phyloP scores from a whole-genome alignment of 2,113 vertebrate genomes.

The Datnioides undecimradiatus region DNA sequence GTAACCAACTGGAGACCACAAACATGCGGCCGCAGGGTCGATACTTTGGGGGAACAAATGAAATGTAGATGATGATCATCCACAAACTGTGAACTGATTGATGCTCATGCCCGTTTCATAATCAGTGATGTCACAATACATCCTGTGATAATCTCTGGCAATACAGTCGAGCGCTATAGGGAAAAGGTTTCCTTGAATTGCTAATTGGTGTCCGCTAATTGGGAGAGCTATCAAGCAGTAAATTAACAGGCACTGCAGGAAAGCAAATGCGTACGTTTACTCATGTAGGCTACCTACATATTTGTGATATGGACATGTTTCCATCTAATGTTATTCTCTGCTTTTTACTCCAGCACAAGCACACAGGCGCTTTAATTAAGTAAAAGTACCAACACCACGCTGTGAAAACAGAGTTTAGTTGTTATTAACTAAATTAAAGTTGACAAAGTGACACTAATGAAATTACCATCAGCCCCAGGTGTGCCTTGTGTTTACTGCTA shows the following conservation, averaged over 20 bases:
- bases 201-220: slow-evolving; percentile 19
- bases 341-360: too few species aligned
- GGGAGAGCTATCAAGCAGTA: neutral
- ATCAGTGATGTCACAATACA: neutral
- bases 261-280: too few species aligned
- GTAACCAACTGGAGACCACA: neutral
- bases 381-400: too few species aligned
- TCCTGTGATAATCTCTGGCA: slow-evolving; percentile 3
- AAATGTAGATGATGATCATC: neutral
- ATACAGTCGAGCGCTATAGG: neutral
- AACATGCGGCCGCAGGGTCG: neutral
- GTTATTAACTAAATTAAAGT: too few species aligned
- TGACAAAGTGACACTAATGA: too few species aligned
- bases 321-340: too few species aligned
- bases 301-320: too few species aligned
- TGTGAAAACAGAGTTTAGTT: too few species aligned
- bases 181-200: neutral
- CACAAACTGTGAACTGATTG: neutral
- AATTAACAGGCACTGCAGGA: neutral
- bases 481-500: too few species aligned
- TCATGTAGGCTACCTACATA: too few species aligned
- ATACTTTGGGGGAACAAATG: neutral
- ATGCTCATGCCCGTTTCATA: slow-evolving; percentile 14
- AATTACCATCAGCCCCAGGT: too few species aligned
- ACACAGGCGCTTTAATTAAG: too few species aligned